Conservation (phyloP, 2,797 vertebrate genomes). For the Chelmon rostratus region DNA sequence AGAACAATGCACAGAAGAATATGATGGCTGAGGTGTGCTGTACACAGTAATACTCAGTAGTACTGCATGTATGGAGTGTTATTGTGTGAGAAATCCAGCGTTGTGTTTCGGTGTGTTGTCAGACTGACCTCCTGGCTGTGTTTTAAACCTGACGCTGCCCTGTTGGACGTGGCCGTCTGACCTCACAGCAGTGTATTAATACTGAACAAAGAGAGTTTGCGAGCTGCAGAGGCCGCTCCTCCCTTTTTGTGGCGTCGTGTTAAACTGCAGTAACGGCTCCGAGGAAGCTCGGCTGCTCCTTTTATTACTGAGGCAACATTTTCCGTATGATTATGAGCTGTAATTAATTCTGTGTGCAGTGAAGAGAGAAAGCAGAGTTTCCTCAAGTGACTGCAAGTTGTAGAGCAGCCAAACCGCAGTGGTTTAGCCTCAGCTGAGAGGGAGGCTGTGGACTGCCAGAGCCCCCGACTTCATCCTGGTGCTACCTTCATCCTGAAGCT, state of each 20-base stretch:
- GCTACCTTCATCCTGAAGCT: too few species aligned
- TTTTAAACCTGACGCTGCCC: too few species aligned
- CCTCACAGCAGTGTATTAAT: constrained; percentile 32
- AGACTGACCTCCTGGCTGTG: too few species aligned
- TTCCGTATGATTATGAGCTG: constrained; percentile 46
- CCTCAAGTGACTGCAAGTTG: constrained; percentile 20
- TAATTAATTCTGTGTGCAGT: constrained; percentile 36
- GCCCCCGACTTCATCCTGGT: too few species aligned
- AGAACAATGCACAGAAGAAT: too few species aligned
- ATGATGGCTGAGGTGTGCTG: too few species aligned
- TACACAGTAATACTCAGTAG: too few species aligned
- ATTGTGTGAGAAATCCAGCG: too few species aligned
- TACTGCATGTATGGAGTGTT: too few species aligned
- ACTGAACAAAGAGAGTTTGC: constrained; percentile 21
- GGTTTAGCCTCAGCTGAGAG: background rate
- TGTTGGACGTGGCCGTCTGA: background rate
- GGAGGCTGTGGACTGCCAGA: background rate
- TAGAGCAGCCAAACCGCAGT: constrained; percentile 14
- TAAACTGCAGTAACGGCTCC: constrained; percentile 37
- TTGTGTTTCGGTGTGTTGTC: too few species aligned
- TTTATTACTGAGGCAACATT: constrained; percentile 59
- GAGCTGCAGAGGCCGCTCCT: constrained; percentile 16
- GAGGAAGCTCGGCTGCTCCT: constrained; percentile 34
- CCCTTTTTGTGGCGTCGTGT: constrained; percentile 42
- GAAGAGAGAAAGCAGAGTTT: constrained; percentile 38